phyloP scores from a whole-genome alignment of 30 jellyfish, hydroid and myxozoan species.

The Hydra vulgaris region DNA sequence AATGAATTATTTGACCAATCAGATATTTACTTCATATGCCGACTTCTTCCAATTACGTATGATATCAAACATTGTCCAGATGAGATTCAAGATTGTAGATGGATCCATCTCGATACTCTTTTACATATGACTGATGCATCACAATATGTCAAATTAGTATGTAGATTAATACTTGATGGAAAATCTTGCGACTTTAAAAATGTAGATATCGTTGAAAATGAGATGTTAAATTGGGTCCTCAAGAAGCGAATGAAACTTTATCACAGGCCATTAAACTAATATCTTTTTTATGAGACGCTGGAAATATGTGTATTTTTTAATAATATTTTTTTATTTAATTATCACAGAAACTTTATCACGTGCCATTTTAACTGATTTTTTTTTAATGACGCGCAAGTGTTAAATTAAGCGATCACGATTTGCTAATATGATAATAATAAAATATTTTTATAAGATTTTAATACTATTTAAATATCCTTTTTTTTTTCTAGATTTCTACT shows the following conservation, averaged over 20 bases:
- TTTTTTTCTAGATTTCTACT: no score
- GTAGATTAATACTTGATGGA: constrained; percentile 40
- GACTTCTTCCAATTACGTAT: constrained; percentile 55
- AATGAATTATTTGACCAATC: constrained; percentile 61
- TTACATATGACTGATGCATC: constrained; percentile 45
- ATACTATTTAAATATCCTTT: no score
- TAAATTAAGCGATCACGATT: no score
- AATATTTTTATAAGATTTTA: no score
- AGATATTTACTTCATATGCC: constrained; percentile 86
- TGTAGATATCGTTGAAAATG: constrained; percentile 34
- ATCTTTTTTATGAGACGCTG: neutral
- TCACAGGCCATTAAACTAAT: constrained; percentile 12
- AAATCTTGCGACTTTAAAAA: constrained; percentile 36
- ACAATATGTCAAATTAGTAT: constrained; percentile 60
- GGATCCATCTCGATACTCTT: constrained; percentile 51
- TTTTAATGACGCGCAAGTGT: no score
- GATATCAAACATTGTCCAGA: constrained; percentile 47
- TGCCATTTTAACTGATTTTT: no score
- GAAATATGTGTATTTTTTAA: no score
- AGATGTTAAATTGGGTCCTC: constrained; percentile 61
- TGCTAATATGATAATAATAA: no score
- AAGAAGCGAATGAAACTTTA: constrained; percentile 8
- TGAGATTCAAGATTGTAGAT: constrained; percentile 62
- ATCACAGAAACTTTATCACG: no score
- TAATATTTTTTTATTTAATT: no score